Evolutionary conservation across 2,797 vertebrate species (phyloP).

Genomic region (Pristis pectinata): DNA sequence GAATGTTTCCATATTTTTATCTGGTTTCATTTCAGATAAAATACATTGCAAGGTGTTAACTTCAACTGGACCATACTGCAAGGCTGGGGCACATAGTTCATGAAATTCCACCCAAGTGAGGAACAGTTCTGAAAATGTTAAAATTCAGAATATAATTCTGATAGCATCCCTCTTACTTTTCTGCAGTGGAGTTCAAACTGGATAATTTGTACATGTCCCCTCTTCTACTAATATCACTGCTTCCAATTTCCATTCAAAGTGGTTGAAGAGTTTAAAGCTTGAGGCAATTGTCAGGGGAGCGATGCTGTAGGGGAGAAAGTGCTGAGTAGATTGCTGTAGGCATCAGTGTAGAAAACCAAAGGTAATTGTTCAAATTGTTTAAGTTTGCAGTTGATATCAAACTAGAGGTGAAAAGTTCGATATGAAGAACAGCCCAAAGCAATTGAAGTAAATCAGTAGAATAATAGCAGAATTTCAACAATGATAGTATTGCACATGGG

Average conservation of each 20-base stretch:
- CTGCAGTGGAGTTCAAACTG: not conserved
- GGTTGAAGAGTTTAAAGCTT: not conserved
- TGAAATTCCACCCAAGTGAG: not conserved
- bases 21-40: not conserved
- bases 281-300: not conserved
- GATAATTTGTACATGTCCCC: not conserved
- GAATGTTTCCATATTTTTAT: not conserved
- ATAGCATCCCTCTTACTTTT: not conserved
- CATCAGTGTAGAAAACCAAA: not conserved
- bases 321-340: not conserved
- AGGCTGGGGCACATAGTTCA: not conserved
- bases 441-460: not conserved
- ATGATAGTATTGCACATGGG: not conserved
- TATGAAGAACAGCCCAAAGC: not conserved
- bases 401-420: not conserved
- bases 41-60: not conserved
- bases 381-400: not conserved
- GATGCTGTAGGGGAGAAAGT: not conserved
- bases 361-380: not conserved
- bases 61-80: not conserved
- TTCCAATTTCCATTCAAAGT: not conserved
- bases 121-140: not conserved
- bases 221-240: not conserved
- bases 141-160: not conserved
- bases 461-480: not conserved